Evolutionary conservation across 2,113 vertebrate species (phyloP).

Genomic region (Pelmatolapia mariae): DNA sequence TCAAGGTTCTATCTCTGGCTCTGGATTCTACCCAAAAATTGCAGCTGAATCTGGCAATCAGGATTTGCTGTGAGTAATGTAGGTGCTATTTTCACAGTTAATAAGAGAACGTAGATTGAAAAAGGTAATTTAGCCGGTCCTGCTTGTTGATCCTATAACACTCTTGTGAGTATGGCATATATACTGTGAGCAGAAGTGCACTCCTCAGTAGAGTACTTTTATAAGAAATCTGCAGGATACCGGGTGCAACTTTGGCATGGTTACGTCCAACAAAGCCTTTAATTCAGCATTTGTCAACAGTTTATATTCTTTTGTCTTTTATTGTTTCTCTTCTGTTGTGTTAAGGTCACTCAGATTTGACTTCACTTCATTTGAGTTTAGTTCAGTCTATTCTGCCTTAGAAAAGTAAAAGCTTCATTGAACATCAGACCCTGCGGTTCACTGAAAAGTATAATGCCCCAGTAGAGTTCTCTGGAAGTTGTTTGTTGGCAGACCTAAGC

Average conservation of each 20-base stretch:
- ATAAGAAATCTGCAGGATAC: background rate
- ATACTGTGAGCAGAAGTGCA: background rate
- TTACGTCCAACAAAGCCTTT: background rate
- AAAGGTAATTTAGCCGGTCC: background rate
- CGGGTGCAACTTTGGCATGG: fast-evolving
- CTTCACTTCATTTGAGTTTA: background rate
- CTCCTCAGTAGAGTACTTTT: background rate
- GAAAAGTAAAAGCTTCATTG: conserved; percentile 10
- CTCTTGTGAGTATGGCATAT: background rate
- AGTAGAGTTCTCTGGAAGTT: conserved; percentile 1
- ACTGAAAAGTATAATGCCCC: conserved; percentile 14
- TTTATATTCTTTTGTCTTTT: background rate
- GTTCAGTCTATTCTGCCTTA: background rate
- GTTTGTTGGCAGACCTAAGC: conserved; percentile 1
- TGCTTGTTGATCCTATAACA: background rate
- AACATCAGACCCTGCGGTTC: background rate
- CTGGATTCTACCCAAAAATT: background rate
- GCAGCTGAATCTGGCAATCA: background rate
- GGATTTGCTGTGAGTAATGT: background rate
- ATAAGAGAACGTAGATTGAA: background rate
- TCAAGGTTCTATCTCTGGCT: background rate
- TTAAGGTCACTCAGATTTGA: background rate
- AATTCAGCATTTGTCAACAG: background rate
- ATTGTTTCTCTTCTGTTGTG: background rate
- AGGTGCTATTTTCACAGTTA: background rate